phyloP scores from a whole-genome alignment of 2,113 vertebrate genomes.

The Chionis minor region DNA sequence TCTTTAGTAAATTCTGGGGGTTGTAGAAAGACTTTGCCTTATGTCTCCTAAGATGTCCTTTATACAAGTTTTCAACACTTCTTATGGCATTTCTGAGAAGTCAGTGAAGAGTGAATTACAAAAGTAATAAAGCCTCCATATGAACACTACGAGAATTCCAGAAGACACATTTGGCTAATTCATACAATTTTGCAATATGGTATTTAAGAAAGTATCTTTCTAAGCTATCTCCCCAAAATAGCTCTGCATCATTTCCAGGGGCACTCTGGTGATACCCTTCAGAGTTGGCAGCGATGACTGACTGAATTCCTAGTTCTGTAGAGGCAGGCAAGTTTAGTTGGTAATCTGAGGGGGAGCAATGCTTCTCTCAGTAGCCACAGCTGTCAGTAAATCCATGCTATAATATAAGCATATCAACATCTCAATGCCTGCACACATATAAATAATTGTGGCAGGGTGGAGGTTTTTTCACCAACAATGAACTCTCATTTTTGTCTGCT shows the following conservation, averaged over 20 bases:
- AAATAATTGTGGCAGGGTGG: background rate
- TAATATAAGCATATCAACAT: background rate
- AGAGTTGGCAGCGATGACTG: background rate
- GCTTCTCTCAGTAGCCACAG: background rate
- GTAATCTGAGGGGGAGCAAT: background rate
- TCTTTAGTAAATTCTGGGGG: background rate
- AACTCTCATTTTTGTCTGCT: background rate
- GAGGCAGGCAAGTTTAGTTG: background rate
- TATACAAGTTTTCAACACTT: background rate
- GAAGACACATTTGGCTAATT: slow-evolving; percentile 4
- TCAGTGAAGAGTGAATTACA: background rate
- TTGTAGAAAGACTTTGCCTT: background rate
- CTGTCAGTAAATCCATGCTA: background rate
- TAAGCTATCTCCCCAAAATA: background rate
- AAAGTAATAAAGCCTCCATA: background rate
- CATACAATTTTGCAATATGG: background rate
- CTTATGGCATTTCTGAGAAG: background rate
- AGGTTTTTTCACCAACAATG: background rate
- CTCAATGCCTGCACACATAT: background rate
- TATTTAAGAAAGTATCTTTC: background rate
- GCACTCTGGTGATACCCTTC: background rate
- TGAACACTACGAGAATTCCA: background rate
- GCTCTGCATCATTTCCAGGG: slow-evolving; percentile 4
- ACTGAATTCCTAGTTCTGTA: background rate
- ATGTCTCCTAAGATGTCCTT: background rate